phyloP scores from a whole-genome alignment of 2,888 invertebrate genomes.

The Pherbina coryleti region DNA sequence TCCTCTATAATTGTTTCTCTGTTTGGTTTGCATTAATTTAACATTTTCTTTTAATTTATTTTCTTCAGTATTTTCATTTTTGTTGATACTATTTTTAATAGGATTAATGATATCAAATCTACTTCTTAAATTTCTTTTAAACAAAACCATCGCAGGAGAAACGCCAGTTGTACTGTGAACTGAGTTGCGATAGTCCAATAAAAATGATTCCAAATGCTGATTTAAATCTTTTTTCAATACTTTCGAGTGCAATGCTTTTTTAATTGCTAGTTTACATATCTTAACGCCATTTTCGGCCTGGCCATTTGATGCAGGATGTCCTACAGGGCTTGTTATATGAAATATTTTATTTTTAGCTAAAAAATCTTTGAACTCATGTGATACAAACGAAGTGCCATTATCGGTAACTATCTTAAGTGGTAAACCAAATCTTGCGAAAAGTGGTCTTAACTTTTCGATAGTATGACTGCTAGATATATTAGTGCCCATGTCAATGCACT shows the following conservation, averaged over 20 bases:
- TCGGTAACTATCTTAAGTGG: slow-evolving; percentile 51
- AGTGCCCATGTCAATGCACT: slow-evolving; percentile 47
- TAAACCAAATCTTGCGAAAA: slow-evolving; percentile 53
- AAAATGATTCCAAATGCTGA: slow-evolving; percentile 39
- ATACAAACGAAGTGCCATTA: slow-evolving; percentile 53
- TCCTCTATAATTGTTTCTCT: slow-evolving; percentile 24
- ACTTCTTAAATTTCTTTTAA: slow-evolving; percentile 33
- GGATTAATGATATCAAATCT: slow-evolving; percentile 16
- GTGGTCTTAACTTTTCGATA: slow-evolving; percentile 29
- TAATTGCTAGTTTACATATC: slow-evolving; percentile 43
- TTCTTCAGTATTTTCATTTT: neutral
- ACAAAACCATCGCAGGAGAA: slow-evolving; percentile 44
- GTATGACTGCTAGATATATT: slow-evolving; percentile 41
- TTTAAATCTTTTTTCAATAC: slow-evolving; percentile 13
- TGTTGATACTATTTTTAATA: neutral
- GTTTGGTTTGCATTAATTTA: slow-evolving; percentile 15
- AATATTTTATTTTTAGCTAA: neutral
- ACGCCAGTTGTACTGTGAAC: slow-evolving; percentile 39
- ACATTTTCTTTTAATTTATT: neutral
- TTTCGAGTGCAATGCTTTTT: neutral
- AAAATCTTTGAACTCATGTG: slow-evolving; percentile 49
- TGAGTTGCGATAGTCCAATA: slow-evolving; percentile 45
- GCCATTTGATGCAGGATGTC: slow-evolving; percentile 44
- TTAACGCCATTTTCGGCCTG: slow-evolving; percentile 45
- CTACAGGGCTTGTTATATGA: slow-evolving; percentile 38